Percentiles rank a stretch among this genome's conserved stretches.
Evolutionary conservation across 2,888 invertebrate species (phyloP).

Genomic region (Torymus tubicola): DNA sequence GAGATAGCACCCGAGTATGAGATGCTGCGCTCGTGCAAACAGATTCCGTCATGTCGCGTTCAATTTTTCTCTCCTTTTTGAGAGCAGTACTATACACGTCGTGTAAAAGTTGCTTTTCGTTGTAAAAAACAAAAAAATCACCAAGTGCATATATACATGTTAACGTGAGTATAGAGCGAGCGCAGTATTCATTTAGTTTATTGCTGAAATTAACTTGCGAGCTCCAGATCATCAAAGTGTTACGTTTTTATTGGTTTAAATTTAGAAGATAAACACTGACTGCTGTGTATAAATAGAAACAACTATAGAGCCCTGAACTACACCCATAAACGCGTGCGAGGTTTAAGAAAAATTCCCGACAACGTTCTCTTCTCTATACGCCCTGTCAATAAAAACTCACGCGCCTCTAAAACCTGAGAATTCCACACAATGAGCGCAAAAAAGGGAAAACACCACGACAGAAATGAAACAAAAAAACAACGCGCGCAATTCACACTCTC

Average conservation of each 20-base stretch:
- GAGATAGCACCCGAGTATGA: conserved; percentile 20
- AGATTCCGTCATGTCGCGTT: conserved; percentile 20
- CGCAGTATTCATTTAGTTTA: too few species aligned
- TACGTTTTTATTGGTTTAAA: too few species aligned
- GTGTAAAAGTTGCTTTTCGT: not conserved
- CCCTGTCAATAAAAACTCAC: not conserved
- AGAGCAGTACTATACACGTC: not conserved
- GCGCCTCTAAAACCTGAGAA: conserved; percentile 17
- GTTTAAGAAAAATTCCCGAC: not conserved
- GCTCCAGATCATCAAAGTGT: too few species aligned
- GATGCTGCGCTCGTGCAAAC: not conserved
- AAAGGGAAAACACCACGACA: conserved; percentile 4
- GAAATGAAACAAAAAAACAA: conserved; percentile 6
- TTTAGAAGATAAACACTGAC: too few species aligned
- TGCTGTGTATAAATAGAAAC: too few species aligned
- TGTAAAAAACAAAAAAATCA: not conserved
- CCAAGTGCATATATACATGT: not conserved
- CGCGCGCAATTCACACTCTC: not conserved
- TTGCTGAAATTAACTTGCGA: too few species aligned
- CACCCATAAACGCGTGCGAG: not conserved
- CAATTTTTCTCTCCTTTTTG: conserved; percentile 22
- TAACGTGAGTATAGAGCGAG: not conserved
- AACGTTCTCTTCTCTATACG: not conserved
- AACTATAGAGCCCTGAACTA: not conserved
- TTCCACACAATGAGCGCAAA: not conserved